phyloP scores from a whole-genome alignment of 1,140 invertebrate species.

The Drosophila chauvacae region DNA sequence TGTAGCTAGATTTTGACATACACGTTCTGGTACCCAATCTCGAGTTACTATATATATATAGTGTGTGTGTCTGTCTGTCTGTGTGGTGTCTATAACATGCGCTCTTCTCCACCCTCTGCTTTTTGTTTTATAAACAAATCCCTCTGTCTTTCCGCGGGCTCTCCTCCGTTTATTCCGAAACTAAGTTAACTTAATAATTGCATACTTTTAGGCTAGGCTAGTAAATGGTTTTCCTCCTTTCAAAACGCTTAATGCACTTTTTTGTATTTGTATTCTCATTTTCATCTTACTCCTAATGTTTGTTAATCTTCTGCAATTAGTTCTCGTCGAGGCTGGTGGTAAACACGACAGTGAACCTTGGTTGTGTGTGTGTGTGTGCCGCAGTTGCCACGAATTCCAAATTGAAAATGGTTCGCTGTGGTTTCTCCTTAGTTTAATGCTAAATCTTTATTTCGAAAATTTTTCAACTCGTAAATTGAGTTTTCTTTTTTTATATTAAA shows the following conservation, averaged over 20 bases:
- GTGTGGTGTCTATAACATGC: slow-evolving; percentile 47
- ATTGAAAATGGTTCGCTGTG: slow-evolving; percentile 24
- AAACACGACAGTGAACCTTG: slow-evolving; percentile 47
- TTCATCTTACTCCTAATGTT: slow-evolving; percentile 19
- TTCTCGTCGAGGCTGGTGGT: slow-evolving; percentile 51
- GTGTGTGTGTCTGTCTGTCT: slow-evolving; percentile 25
- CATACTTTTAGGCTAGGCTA: slow-evolving; percentile 78
- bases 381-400: slow-evolving; percentile 28
- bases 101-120: slow-evolving; percentile 2
- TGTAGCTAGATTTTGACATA: slow-evolving; percentile 79
- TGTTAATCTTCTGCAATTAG: slow-evolving; percentile 34
- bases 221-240: slow-evolving; percentile 66
- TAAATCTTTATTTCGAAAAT: slow-evolving; percentile 72
- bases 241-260: slow-evolving; percentile 74
- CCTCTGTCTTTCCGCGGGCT: not conserved
- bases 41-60: slow-evolving; percentile 36
- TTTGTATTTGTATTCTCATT: slow-evolving; percentile 58
- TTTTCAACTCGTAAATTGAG: slow-evolving; percentile 74
- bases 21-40: slow-evolving; percentile 43
- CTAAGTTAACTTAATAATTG: slow-evolving; percentile 80
- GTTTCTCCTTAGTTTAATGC: slow-evolving; percentile 38
- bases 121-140: slow-evolving; percentile 76
- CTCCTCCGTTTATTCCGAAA: slow-evolving; percentile 29
- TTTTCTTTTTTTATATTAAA: slow-evolving; percentile 55
- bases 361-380: slow-evolving; percentile 7